A percentile compares a stretch with the other conserved stretches of the same genome.
These are phyloP conservation scores for Cheilinus undulatus DNA, from an alignment of 2,113 vertebrate species.

Conservation along the genomic window DNA sequence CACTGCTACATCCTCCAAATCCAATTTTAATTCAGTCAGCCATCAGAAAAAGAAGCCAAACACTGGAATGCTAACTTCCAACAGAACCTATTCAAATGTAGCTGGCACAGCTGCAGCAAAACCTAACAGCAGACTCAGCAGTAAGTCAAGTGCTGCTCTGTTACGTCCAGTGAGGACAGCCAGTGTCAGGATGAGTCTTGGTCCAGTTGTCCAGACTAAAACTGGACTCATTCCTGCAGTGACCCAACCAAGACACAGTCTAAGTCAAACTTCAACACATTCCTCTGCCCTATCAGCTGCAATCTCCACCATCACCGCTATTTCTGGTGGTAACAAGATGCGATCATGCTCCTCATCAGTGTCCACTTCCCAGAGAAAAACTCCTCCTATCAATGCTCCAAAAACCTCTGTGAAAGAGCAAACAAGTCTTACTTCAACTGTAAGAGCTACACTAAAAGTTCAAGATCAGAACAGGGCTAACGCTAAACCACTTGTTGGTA, in stretches of 20 bases:
- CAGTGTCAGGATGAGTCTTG: conserved; percentile 41
- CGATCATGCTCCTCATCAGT: background rate
- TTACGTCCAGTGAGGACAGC: fast-evolving
- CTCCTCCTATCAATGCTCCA: background rate
- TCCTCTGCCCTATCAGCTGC: background rate
- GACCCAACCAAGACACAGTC: conserved; percentile 31
- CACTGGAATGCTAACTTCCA: background rate
- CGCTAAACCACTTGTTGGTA: conserved; percentile 19
- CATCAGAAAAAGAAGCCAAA: conserved; percentile 11
- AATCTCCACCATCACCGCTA: background rate
- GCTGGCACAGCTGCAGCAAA: background rate
- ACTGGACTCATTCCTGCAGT: conserved; percentile 67
- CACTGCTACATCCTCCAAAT: background rate
- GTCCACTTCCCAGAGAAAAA: background rate
- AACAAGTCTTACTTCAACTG: background rate
- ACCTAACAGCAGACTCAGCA: background rate
- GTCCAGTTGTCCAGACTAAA: conserved; percentile 63
- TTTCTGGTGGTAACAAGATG: background rate
- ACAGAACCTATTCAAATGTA: conserved; percentile 4
- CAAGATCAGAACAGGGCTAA: background rate
- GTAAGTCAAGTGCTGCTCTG: background rate
- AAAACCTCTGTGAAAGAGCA: conserved; percentile 1
- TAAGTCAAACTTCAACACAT: background rate
- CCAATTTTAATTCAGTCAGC: background rate
- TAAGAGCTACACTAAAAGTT: conserved; percentile 6